Base-by-base conservation (phyloP, 2,797 vertebrate species). In the Lindbergichthys nudifrons region DNA sequence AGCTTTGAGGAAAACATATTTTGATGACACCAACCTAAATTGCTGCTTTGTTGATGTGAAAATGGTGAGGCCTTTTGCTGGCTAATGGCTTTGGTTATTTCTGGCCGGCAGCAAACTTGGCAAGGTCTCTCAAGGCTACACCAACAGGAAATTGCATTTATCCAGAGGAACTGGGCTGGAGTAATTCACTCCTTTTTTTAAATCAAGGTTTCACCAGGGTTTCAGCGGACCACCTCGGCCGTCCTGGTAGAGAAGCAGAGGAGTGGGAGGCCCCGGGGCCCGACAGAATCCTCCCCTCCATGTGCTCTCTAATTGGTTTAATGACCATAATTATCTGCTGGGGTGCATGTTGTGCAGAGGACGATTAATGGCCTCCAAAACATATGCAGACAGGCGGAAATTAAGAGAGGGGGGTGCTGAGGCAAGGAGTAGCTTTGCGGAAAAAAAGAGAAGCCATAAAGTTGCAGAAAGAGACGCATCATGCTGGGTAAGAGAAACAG, bases 251-350 rank as follows among this genome's bases (percentile, higher is more conserved):
- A 87, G 88, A 77, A 79, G 90, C 88, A 87, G 86, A 90, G 91
- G 84, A 90, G 83, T 87, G 74, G 65, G 89, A 88, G 81, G 91
- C 93, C 93, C 87, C 70, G 0, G 91, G 94, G 90, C 86, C 84
- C 75, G 81, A 88, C 86, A 88, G 77, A 88, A 91, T 86, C 90
- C 90, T 93, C 83, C 87, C 76, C 89, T 91, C 93, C 93, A 93
- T 94, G 92, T 92, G 92, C 90, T 90, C 88, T 90, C 91, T 94
- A 95, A 95, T 95, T 95, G 93, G 89, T 94, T 94, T 95, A 96
- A 95, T 95, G 94, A 94, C 91, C 69, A 81, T 94, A 93, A 96
- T 96, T 96, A 95, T 95, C 93, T 94, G 88, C 94, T 93, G 94
- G 92, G 93, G 92, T 94, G 92, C 94, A 88, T 90, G 88, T 93